Evolutionary conservation across 2,888 invertebrate species (phyloP).

Genomic region (Callimorpha dominula): DNA sequence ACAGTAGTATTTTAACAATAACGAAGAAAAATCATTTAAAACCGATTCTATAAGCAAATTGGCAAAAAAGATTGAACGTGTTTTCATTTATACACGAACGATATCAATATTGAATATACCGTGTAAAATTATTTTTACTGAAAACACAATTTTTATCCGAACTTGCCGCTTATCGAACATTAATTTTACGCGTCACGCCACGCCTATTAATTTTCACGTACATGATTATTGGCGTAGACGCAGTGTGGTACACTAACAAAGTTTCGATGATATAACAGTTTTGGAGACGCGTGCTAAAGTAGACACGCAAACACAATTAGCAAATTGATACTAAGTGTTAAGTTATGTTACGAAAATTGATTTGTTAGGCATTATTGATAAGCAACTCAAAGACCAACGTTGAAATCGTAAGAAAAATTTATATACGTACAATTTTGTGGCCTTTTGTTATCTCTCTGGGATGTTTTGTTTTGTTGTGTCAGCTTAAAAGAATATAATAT

Average conservation of each 20-base stretch:
- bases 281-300: constrained; percentile 2
- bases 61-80: neutral
- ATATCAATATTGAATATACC: neutral
- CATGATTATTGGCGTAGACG: constrained; percentile 13
- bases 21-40: neutral
- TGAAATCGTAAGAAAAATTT: neutral
- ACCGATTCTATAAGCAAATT: neutral
- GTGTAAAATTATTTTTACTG: constrained; percentile 24
- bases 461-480: neutral
- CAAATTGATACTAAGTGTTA: neutral
- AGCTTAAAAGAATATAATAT: too few species aligned
- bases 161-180: constrained; percentile 57
- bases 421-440: neutral
- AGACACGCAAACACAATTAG: neutral
- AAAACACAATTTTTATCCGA: constrained; percentile 28
- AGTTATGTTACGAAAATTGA: neutral
- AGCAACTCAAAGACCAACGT: neutral
- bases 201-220: constrained; percentile 46
- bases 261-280: constrained; percentile 7
- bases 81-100: neutral
- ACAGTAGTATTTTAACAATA: neutral
- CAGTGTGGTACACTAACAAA: neutral
- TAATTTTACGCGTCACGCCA: constrained; percentile 58
- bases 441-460: neutral
- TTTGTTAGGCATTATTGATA: neutral